phyloP scores from a whole-genome alignment of 2,888 invertebrate genomes.

The Chorisops tibialis region DNA sequence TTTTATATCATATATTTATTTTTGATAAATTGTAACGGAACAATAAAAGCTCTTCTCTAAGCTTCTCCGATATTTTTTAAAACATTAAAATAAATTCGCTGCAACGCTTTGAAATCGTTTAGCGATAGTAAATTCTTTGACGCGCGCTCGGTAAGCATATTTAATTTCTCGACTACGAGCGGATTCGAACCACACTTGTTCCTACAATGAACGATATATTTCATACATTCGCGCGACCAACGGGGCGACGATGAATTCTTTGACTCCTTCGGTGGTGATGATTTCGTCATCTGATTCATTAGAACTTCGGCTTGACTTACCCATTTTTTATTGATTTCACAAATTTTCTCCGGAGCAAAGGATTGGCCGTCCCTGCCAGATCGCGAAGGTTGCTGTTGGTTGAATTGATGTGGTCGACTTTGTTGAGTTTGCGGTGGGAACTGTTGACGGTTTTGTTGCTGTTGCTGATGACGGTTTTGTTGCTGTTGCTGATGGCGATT shows the following conservation, averaged over 20 bases:
- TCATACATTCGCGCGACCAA: slow-evolving; percentile 49
- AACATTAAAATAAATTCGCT: slow-evolving; percentile 38
- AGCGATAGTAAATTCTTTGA: slow-evolving; percentile 46
- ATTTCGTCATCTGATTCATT: slow-evolving; percentile 35
- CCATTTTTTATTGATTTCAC: slow-evolving; percentile 32
- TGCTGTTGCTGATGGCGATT: background rate
- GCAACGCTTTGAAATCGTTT: slow-evolving; percentile 47
- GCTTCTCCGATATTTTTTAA: no score
- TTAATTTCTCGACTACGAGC: slow-evolving; percentile 37
- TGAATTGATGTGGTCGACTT: background rate
- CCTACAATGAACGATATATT: slow-evolving; percentile 43
- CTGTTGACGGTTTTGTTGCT: background rate
- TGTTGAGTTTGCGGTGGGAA: background rate
- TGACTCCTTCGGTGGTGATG: background rate
- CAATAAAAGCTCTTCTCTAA: no score
- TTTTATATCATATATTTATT: no score
- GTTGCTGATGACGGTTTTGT: background rate
- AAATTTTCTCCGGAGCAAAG: slow-evolving; percentile 32
- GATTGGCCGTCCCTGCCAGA: slow-evolving; percentile 33
- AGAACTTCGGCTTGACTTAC: slow-evolving; percentile 38
- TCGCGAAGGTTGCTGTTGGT: background rate
- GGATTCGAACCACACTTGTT: background rate
- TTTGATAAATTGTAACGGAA: no score
- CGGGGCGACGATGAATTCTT: slow-evolving; percentile 42
- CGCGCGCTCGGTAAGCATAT: slow-evolving; percentile 43